Evolutionary conservation across 2,113 vertebrate species (phyloP), one percentile per base, ranked within the genome.

Genomic region (Lutjanus erythropterus): DNA sequence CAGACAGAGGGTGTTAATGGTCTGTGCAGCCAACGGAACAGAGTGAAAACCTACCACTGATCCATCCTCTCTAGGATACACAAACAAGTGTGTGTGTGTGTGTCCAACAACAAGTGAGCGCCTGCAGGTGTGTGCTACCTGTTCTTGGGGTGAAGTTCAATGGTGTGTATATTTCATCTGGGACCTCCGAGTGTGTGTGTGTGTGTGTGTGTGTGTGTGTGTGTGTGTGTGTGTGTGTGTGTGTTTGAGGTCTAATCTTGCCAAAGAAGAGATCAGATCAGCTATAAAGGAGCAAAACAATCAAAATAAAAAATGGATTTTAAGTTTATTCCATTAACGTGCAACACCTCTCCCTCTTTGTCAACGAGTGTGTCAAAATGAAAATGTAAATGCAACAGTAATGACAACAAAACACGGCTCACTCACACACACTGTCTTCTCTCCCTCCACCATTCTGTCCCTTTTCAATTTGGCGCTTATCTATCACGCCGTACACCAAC

Each of bases 381-480:
- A 81, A 84, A 87, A 76, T 83, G 81, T 8, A 84, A 84, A 87
- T 25, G 46, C 53, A 85, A 83, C 74, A 85, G 27, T 56, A 46
- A n/a, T 42, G 61, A 79, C 75, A 84, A 80, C 80, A 86, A 86
- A 75, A 71, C 60, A 8, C 11, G 10, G 33, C 72, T 90, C 60
- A 35, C 72, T 81, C 71, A 71, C 65, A 85, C 69, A 72, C 49
- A 21, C 19, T 12, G 55, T 61, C 69, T 84, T 65, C 52, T 66
- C 85, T 52, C 25, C 70, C 64, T 47, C 47, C 46, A n/a, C 61
- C 55, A 21, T 64, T 73, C 69, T 71, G 78, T 86, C 66, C 23
- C 46, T 64, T 78, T 87, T 78, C 76, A 65, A 82, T 86, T 46
- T 18, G 61, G 46, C 49, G 83, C 85, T 86, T 86, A 90, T 92